Percentiles rank a stretch among this genome's conserved stretches.
These are phyloP conservation scores for Prunella strophiata DNA, from an alignment of 2,797 vertebrate species.

Conservation along the genomic window DNA sequence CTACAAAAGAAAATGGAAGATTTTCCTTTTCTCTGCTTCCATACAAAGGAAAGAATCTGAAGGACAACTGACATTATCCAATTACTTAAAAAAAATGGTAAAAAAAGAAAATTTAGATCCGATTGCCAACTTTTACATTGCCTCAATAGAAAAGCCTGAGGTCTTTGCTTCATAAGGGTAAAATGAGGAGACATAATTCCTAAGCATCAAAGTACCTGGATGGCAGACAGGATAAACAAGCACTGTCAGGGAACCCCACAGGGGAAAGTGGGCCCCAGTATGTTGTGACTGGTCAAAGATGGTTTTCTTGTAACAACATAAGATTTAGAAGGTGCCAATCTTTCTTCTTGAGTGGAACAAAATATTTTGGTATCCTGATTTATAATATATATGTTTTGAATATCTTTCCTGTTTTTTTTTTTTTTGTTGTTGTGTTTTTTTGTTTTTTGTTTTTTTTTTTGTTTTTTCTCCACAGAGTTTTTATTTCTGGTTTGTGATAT, in stretches of 20 bases:
- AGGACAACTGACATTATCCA: neutral
- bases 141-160: neutral
- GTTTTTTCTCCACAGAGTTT: neutral
- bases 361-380: neutral
- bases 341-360: neutral
- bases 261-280: neutral
- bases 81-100: too few relatives aligned
- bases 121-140: neutral
- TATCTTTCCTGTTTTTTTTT: neutral
- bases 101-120: neutral
- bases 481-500: neutral
- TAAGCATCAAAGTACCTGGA: neutral
- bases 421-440: too few relatives aligned
- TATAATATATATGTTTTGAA: neutral
- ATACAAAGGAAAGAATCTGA: neutral
- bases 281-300: neutral
- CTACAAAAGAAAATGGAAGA: neutral
- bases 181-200: neutral
- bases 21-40: neutral
- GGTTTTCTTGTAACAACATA: rapidly evolving
- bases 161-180: neutral
- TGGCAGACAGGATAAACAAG: neutral
- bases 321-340: rapidly evolving
- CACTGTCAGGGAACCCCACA: neutral
- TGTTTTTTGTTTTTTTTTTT: neutral